A percentile compares a stretch with the other conserved stretches of the same genome.
These are phyloP conservation scores for Alloplasta piceator DNA, from an alignment of 2,888 invertebrate species.

Conservation along the genomic window DNA sequence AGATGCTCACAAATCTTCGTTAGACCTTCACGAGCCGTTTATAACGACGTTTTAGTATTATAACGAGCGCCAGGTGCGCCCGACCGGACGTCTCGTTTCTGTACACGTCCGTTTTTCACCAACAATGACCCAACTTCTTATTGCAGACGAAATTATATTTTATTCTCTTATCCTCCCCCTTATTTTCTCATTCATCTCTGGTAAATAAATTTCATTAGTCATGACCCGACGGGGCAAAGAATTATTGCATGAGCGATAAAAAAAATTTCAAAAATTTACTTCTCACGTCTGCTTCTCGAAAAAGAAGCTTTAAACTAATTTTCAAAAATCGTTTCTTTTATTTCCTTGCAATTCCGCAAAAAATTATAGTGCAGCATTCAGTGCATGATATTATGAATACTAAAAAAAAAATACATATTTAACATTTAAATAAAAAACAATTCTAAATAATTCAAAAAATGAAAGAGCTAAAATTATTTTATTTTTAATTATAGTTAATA, in stretches of 20 bases:
- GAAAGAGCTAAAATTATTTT: too few species aligned
- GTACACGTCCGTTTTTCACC: constrained; percentile 61
- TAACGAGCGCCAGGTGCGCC: constrained; percentile 72
- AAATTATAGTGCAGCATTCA: too few species aligned
- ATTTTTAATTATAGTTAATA: too few species aligned
- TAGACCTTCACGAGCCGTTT: constrained; percentile 67
- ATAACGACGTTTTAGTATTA: constrained; percentile 71
- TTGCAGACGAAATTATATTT: constrained; percentile 39
- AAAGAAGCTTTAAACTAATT: too few species aligned
- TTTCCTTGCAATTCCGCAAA: too few species aligned
- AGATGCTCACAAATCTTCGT: constrained; percentile 74
- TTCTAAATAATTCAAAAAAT: too few species aligned
- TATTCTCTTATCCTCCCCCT: constrained; percentile 33
- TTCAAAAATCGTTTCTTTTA: too few species aligned
- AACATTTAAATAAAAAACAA: too few species aligned
- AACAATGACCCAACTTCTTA: constrained; percentile 50
- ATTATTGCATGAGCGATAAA: background rate
- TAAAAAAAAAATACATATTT: constrained; percentile 7
- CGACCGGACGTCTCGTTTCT: constrained; percentile 69
- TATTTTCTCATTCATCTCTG: constrained; percentile 13
- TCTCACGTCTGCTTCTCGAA: background rate
- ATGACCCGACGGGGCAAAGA: background rate
- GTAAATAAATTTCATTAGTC: constrained; percentile 12
- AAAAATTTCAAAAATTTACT: background rate
- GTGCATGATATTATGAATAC: too few species aligned